These are phyloP conservation scores for Antrozous pallidus DNA, from an alignment of 2,797 vertebrate species.

Conservation along the genomic window DNA sequence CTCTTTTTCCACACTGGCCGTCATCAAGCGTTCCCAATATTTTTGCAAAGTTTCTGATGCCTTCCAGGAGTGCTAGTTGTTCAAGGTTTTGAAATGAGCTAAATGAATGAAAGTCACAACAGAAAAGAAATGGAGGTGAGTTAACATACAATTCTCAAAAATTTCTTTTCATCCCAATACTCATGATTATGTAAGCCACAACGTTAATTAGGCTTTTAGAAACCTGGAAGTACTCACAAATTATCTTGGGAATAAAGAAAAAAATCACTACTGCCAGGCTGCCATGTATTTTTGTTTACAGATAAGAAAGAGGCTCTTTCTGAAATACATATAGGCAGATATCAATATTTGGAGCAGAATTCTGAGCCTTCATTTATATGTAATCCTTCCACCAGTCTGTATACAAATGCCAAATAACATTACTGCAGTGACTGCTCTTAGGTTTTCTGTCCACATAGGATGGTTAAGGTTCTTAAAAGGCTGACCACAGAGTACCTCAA, in stretches of 20 bases:
- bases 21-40: neutral
- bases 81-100: neutral
- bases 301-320: neutral
- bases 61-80: neutral
- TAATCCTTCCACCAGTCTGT: neutral
- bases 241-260: neutral
- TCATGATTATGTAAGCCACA: neutral
- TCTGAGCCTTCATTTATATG: neutral
- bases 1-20: neutral
- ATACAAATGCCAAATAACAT: neutral
- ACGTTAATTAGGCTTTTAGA: neutral
- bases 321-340: neutral
- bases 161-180: neutral
- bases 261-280: neutral
- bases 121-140: neutral
- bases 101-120: neutral
- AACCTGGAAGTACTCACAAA: neutral
- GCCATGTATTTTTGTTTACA: neutral
- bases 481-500: neutral
- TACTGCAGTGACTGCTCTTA: neutral
- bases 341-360: neutral
- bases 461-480: neutral
- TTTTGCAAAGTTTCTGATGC: neutral
- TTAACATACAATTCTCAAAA: neutral
- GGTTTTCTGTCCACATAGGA: neutral